Conservation (phyloP, 2,113 vertebrate genomes). For the Scolopax mira region DNA sequence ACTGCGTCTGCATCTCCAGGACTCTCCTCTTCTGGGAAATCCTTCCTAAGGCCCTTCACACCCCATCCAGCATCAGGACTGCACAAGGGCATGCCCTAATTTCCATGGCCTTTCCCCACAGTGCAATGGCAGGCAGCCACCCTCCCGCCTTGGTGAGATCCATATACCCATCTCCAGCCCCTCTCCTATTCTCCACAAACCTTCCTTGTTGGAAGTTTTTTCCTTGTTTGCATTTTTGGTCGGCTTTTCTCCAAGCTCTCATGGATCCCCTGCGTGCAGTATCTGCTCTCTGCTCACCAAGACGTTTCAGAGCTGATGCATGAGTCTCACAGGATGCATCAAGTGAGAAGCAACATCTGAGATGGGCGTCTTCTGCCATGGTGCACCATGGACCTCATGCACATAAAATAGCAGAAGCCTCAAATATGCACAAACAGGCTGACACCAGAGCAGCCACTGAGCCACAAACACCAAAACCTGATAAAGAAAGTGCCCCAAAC, state of each 20-base stretch:
- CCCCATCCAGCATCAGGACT: not conserved
- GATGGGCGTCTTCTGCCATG: not conserved
- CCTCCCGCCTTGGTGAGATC: not conserved
- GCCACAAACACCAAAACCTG: not conserved
- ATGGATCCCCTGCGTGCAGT: not conserved
- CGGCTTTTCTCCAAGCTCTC: not conserved
- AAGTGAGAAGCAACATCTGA: not conserved
- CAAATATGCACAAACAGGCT: not conserved
- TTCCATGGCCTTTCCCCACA: not conserved
- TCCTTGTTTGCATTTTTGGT: not conserved
- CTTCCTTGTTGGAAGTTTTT: not conserved
- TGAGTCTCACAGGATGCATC: not conserved
- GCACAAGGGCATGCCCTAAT: accelerated
- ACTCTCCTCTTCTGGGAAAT: not conserved
- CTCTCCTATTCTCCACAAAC: not conserved
- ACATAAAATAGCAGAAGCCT: not conserved
- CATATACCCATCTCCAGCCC: not conserved
- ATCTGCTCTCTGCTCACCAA: not conserved
- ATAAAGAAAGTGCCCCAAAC: not conserved
- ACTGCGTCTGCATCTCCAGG: not conserved
- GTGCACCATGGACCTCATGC: accelerated
- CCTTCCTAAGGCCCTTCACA: not conserved
- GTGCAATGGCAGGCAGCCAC: not conserved
- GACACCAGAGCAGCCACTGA: not conserved
- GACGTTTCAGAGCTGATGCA: not conserved